Evolutionary conservation across 1,140 invertebrate species (phyloP).

Genomic region (Heliconius eleuchia): DNA sequence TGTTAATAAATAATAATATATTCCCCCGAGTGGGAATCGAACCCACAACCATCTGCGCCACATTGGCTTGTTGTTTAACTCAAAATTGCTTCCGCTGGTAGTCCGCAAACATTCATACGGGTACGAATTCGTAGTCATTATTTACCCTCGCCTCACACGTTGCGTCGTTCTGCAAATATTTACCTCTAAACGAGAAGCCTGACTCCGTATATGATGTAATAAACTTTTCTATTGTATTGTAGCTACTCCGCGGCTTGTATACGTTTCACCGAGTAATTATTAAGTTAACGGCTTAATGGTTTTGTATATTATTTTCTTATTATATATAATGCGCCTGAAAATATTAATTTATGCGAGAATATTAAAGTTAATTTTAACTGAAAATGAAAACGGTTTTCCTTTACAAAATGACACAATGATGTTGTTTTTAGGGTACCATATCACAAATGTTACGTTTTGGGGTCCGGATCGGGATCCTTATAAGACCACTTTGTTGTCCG

Average conservation of each 20-base stretch:
- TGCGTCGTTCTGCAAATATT: constrained; percentile 72
- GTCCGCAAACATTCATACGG: constrained; percentile 76
- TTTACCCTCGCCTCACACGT: constrained; percentile 71
- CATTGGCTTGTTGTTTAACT: constrained; percentile 62
- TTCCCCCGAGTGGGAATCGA: too few relatives aligned
- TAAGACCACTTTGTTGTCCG: too few relatives aligned
- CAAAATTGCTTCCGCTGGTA: constrained; percentile 76
- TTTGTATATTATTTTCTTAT: not conserved
- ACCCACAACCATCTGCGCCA: too few relatives aligned
- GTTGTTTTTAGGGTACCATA: too few relatives aligned
- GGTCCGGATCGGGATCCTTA: too few relatives aligned
- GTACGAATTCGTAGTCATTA: constrained; percentile 73
- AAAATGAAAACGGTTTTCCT: not conserved
- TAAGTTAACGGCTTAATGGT: constrained; percentile 53
- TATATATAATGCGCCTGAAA: not conserved
- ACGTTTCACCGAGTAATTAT: constrained; percentile 56
- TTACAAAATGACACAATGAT: not conserved
- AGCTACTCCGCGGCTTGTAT: constrained; percentile 52
- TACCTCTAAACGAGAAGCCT: constrained; percentile 76
- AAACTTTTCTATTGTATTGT: constrained; percentile 79
- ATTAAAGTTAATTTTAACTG: not conserved
- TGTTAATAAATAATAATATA: too few relatives aligned
- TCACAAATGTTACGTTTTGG: too few relatives aligned
- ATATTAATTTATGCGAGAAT: not conserved
- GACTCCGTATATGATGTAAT: constrained; percentile 71